Base-by-base conservation (phyloP, 2,113 vertebrate species). In the Marmota flaviventris region DNA sequence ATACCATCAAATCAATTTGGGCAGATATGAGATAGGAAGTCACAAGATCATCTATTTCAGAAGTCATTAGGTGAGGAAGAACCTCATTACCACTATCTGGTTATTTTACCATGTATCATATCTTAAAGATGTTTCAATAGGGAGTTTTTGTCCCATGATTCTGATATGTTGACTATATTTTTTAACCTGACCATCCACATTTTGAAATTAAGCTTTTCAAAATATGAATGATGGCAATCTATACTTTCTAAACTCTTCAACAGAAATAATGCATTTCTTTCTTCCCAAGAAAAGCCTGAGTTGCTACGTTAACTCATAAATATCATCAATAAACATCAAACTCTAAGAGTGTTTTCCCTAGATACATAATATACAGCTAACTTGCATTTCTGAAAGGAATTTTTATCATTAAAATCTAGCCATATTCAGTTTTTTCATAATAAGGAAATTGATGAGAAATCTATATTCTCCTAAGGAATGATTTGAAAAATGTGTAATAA, bases 161-260 rank as follows among this genome's bases (percentile, higher is more conserved):
- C 48, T 61, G 32, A 22, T 8, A 25, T 56, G 84, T 82, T 25
- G 0, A 24, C 2, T 78, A n/a, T 53, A n/a, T 85, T 90, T 82
- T n/a, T 90, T 76, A 73, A 76, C 48, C 37, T 61, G 69, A 51
- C 32, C 58, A 22, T 67, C n/a, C 24, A 76, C 20, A 51, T 85
- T 95, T 95, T 81, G 39, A 89, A 81, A 93, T 94, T 29, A 82
- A 85, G 72, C 73, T 56, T 13, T 63, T 90, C 56, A 85, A 91
- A 48, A 1, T n/a, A 13, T 56, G 69, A 85, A 77, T 48, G 45
- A 69, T 12, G 65, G 3, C 14, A 75, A 32, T 48, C 32, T 37
- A n/a, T n/a, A 6, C n/a, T 85, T 34, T 58, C 29, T 51, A 85
- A 73, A 72, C 6, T 87, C 48, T 61, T 76, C 39, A 42, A 34